Base-by-base conservation (phyloP, 1,140 invertebrate genomes). In the Drosophila sucinea region DNA sequence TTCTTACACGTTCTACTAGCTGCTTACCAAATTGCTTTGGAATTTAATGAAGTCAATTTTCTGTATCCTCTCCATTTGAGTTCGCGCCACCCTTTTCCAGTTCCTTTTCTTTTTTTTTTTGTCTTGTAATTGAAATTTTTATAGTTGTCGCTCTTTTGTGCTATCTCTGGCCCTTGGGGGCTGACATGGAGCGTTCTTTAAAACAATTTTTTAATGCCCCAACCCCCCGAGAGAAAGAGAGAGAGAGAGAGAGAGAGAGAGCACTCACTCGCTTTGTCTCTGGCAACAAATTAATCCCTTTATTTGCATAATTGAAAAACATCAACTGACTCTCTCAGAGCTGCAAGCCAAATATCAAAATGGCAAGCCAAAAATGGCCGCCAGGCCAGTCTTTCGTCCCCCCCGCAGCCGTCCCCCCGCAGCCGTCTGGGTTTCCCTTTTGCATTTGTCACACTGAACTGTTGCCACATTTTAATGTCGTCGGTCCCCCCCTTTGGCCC, bases 301-400 rank as follows among this genome's bases (percentile, higher is more conserved):
- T 87, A 89, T 87, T 87, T 87, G 84, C 84, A 87, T 87, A 87
- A 87, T 89, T 89, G 84, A 89, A 87, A 89, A 87, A 87, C 84
- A 87, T 87, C 77, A 87, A 80, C 67, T 67, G 83, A 70, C 67
- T 77, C 71, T 73, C 33, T 10, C 7, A 35, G 7, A 6, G 75
- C 61, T 73, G 75, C 73, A 70, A 81, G 79, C 75, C 78, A 87
- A 87, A 87, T 83, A 83, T 83, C 68, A 87, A 79, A 83, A 64
- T 79, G 64, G 56, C 77, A 51, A 73, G 68, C 57, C 67, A 32
- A 73, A 74, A 74, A 76, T 86, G 67, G 79, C 82, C 79, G 54
- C 40, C 35, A 72, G 83, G 66, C 40, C 29, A 67, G 66, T 67
- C 17, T 17, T 17, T 17, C 17, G 17, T 17, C 29, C 58, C 41